Base-by-base conservation (phyloP, 2,797 vertebrate genomes). In the Podarcis lilfordi region DNA sequence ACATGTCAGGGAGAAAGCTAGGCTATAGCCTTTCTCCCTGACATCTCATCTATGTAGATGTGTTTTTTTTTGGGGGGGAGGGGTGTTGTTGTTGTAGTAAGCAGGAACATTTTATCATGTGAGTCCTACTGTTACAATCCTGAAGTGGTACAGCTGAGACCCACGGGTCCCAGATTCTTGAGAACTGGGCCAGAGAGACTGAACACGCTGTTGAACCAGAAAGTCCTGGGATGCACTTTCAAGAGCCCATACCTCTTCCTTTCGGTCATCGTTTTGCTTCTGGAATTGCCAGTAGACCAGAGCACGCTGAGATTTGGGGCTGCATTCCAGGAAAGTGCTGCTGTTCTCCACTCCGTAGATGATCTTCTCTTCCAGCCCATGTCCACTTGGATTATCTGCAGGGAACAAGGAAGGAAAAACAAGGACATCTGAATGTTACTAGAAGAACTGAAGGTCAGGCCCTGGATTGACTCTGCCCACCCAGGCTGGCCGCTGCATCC, bases 301-400 rank as follows among this genome's bases (percentile, higher is more conserved):
- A 0, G 99, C 99, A 93, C 98, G 97, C 95, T 99, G 99, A 83
- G 99, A 99, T 94, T 99, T 99, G 0, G 99, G 98, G 89, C 98
- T 98, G 95, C 99, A 99, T 95, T 99, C 99, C 82, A 99, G 97
- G 92, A 99, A 99, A 0, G 98, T 99, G 94, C 98, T 99, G 96
- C 99, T 99, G 90, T 99, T 99, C 95, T 99, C 99, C 93, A 99
- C 98, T 6, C 99, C 99, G 35, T 99, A 99, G 91, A 99, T 98
- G 15, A 97, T 98, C 96, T 98, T 99, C 92, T 99, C 98, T 92
- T 98, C 96, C 84, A 98, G 92, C 25, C 95, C 98, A 21, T 97
- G 97, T 27, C 97, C 97, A 25, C 93, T 97, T 88, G 98, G 97
- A 86, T 98, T 98, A 95, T 98, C 99, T 99, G 90, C n/a, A 69